Conservation (phyloP, 2,888 invertebrate species). For the Boloria euphrosyne region DNA sequence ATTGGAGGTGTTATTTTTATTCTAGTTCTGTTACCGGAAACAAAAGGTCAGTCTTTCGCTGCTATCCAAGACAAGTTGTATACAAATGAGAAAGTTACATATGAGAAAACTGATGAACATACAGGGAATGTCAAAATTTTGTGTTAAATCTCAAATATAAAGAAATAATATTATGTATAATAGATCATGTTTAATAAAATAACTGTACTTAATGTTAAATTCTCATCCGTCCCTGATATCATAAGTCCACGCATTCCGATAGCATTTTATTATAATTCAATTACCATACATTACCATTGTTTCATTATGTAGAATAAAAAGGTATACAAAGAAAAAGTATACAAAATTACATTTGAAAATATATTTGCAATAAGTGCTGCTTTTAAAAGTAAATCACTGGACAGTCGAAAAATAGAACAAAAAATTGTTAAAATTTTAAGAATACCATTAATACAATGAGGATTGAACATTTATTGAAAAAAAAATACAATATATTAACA, state of each 20-base stretch:
- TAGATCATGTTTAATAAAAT: slow-evolving; percentile 2
- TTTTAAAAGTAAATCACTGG: no score
- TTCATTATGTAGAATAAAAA: neutral
- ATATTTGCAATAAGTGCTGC: neutral
- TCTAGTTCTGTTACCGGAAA: slow-evolving; percentile 79
- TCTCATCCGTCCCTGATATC: slow-evolving; percentile 19
- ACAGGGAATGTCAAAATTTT: slow-evolving; percentile 62
- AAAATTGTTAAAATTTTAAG: no score
- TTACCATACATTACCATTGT: neutral
- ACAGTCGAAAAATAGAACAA: no score
- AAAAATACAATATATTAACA: no score
- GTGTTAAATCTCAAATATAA: slow-evolving; percentile 18
- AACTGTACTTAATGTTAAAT: slow-evolving; percentile 41
- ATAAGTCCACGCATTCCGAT: slow-evolving; percentile 14
- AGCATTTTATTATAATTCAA: neutral
- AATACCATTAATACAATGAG: no score
- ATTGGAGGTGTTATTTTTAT: slow-evolving; percentile 79
- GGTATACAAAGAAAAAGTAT: neutral
- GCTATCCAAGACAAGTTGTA: slow-evolving; percentile 80
- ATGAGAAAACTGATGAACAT: slow-evolving; percentile 62
- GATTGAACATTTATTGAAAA: no score
- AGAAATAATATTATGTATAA: neutral
- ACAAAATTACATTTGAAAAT: no score
- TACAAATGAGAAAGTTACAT: slow-evolving; percentile 62
- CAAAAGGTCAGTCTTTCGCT: slow-evolving; percentile 83